Evolutionary conservation across 2,113 vertebrate genomes (phyloP), one percentile per base, ranked within the genome.

Genomic region (Leucosticte australis): DNA sequence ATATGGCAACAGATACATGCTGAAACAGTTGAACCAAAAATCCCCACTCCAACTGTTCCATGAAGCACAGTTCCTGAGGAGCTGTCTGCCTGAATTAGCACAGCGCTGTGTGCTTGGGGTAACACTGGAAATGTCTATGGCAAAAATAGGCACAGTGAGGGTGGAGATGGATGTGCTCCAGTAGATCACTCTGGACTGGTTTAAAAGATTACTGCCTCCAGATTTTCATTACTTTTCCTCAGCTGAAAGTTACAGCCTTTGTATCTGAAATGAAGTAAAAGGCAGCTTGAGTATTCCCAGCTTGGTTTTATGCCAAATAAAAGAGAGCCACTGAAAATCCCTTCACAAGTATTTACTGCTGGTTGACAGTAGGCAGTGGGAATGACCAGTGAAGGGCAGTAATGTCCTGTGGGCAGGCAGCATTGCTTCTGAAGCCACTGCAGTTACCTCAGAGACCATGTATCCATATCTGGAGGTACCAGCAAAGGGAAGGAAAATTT

Each of bases 41-140:
- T 22, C 9, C 62, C 62, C 5, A 2, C 63, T 91, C 95, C 94
- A 95, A 95, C 91, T 92, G 93, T 95, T 94, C 49, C 10, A 5
- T 1, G 12, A 69, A 85, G 68, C 2, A 7, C 8, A 17, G 30
- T 91, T 95, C 95, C 91, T 21, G 2, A 92, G 87, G 93, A 95
- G 87, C 94, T 83, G 95, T 95, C 89, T 95, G 82, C 84, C 75
- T 65, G 81, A 91, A 89, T 95, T 89, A 95, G 74, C 16, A 31
- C 70, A 87, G 83, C 3, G 1, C 67, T 2, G 3, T 52, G 81
- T 53, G 74, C 81, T 83, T 7, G 15, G 55, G 37, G 57, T 39
- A 86, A 44, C 67, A 20, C 81, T 91, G 82, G 87, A 94, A 91
- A 94, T 50, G 82, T 84, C 83, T 92, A 31, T 13, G 59, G 84